Percentiles rank a stretch among this genome's conserved stretches.
Conservation (phyloP, 2,113 vertebrate genomes). For the Forbesichthys papilliferus region DNA sequence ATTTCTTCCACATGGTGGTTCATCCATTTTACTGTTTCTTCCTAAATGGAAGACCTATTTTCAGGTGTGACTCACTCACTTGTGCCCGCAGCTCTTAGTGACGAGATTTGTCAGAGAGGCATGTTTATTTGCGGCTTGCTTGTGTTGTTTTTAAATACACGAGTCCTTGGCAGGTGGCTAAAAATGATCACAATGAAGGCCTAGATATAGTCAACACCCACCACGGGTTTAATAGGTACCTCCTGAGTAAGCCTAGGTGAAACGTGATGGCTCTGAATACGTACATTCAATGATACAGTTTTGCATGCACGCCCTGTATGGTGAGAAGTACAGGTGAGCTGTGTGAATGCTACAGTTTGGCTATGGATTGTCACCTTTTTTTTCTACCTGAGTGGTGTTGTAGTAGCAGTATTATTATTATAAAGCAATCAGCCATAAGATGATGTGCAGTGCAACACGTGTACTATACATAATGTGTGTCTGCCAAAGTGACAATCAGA, state of each 20-base stretch:
- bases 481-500: too few relatives aligned
- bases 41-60: slow-evolving; percentile 33
- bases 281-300: too few relatives aligned
- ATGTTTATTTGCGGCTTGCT: slow-evolving; percentile 22
- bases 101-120: slow-evolving; percentile 44
- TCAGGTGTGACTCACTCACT: slow-evolving; percentile 51
- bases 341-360: not conserved
- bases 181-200: too few relatives aligned
- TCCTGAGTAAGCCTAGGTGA: not conserved
- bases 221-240: slow-evolving; percentile 9
- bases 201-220: too few relatives aligned
- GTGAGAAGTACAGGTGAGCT: too few relatives aligned
- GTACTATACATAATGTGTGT: too few relatives aligned
- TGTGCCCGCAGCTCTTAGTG: slow-evolving; percentile 20
- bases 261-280: too few relatives aligned
- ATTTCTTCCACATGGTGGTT: slow-evolving; percentile 1
- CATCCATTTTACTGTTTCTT: not conserved
- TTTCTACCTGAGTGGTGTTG: slow-evolving; percentile 20
- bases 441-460: too few relatives aligned
- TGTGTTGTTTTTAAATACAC: slow-evolving; percentile 28
- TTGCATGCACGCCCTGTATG: not conserved
- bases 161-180: not conserved
- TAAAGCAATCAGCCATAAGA: too few relatives aligned
- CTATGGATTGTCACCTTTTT: slow-evolving; percentile 30
- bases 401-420: too few relatives aligned